Percentiles rank a stretch among this genome's conserved stretches.
These are phyloP conservation scores for Abrostola triplasia DNA, from an alignment of 2,888 invertebrate genomes.

Conservation along the genomic window DNA sequence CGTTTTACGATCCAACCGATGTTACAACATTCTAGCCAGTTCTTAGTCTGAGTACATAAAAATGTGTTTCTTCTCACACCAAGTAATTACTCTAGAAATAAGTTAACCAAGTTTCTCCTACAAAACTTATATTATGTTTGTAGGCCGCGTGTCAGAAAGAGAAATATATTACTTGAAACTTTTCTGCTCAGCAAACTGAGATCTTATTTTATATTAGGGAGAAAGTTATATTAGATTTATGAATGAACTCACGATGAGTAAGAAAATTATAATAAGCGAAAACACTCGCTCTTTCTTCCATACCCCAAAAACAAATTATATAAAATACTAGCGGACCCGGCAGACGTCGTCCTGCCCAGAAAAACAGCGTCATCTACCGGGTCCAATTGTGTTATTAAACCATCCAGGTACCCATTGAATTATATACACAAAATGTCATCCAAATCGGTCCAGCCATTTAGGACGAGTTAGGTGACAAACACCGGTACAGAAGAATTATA, in stretches of 20 bases:
- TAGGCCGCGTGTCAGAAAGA: not conserved
- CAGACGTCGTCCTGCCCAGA: no score
- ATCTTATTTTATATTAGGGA: not conserved
- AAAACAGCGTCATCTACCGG: no score
- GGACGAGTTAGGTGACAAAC: no score
- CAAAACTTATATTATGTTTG: conserved; percentile 12
- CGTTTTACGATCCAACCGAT: conserved; percentile 20
- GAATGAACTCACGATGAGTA: not conserved
- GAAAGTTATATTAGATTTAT: not conserved
- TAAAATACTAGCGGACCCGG: no score
- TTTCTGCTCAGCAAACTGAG: conserved; percentile 7
- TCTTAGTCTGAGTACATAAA: not conserved
- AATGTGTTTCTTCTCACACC: conserved; percentile 2
- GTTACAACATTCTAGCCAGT: conserved; percentile 11
- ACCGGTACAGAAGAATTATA: no score
- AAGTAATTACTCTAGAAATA: conserved; percentile 2
- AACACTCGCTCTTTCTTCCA: not conserved
- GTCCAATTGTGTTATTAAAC: no score
- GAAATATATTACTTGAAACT: conserved; percentile 7
- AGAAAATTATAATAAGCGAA: conserved; percentile 6
- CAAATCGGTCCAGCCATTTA: no score
- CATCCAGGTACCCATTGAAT: no score
- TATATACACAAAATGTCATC: no score
- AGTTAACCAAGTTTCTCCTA: not conserved
- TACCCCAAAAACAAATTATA: no score